Base-by-base conservation (phyloP, 2,888 invertebrate species). In the Caenorhabditis afra region DNA sequence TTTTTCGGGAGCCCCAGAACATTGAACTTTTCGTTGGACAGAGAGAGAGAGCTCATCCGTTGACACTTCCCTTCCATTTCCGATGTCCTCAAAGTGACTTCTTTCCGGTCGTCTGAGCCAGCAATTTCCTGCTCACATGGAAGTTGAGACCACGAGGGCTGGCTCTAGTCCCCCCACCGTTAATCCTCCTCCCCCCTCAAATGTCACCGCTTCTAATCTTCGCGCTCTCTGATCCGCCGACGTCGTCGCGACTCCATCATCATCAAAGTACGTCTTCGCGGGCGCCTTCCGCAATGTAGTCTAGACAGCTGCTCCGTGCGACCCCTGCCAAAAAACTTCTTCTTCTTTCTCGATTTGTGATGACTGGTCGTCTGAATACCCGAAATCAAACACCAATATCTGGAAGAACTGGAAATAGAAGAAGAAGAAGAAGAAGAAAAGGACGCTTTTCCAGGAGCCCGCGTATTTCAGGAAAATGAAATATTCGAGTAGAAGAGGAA, bases 181-280 rank as follows among this genome's bases (percentile, higher is more conserved):
- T 41, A 41, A 41, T 41, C 41, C 41, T 11, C 3, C 14, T 3
- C 11, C 41, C 52, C 23, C 49, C 47, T 12, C 18, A 58, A 61
- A 49, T 49, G 49, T 49, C 50, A 20, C 8, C 16, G 37, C 29
- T 29, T 47, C 66, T 49, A 66, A 57, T 55, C 55, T n/a, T 45
- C 37, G 35, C 35, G 35, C 47, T 58, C 41, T 23, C n/a, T 57
- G 55, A 37, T 12, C 55, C 55, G 29, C 1, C n/a, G 37, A 37
- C 55, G 18, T 10, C 29, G 23, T 52, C 50, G 29, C 29, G 29
- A 29, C 29, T 29, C 41, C 45, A 58, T 68, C 53, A 52, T 68
- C 45, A 50, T 68, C 68, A 61, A 61, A 68, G 68, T 68, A 68
- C 59, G 50, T 59, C 52, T 59, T 61, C 45, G 59, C n/a, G 23